Evolutionary conservation across 2,113 vertebrate genomes (phyloP).

Genomic region (Trachemys scripta): DNA sequence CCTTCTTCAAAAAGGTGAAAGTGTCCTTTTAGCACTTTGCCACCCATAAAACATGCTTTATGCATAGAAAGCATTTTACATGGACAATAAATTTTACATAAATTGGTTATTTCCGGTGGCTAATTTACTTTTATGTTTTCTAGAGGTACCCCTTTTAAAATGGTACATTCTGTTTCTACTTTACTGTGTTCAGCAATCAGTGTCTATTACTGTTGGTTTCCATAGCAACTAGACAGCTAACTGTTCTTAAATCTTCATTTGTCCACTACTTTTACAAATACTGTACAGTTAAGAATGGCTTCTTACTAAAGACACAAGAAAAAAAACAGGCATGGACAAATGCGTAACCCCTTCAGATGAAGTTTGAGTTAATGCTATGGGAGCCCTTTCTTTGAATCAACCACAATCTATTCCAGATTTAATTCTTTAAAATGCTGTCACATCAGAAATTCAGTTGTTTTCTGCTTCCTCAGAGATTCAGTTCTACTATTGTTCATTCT

Average conservation of each 20-base stretch:
- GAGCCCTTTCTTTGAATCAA: not conserved
- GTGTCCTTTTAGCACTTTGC: slow-evolving; percentile 36
- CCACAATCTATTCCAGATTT: not conserved
- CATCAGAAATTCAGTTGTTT: not conserved
- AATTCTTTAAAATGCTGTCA: not conserved
- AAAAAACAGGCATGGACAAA: slow-evolving; percentile 36
- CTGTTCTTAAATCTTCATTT: slow-evolving; percentile 81
- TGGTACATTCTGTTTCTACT: slow-evolving; percentile 77
- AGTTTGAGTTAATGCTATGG: not conserved
- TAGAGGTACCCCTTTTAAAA: slow-evolving; percentile 71
- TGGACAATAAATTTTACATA: slow-evolving; percentile 48
- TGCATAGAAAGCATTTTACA: slow-evolving; percentile 45
- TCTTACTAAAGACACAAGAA: slow-evolving; percentile 22
- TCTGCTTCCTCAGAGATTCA: not conserved
- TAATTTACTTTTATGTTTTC: slow-evolving; percentile 75
- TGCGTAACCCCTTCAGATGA: slow-evolving; percentile 14
- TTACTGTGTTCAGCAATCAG: slow-evolving; percentile 81
- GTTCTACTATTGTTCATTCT: not conserved
- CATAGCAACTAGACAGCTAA: slow-evolving; percentile 78
- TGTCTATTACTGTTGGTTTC: slow-evolving; percentile 80
- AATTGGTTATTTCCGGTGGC: slow-evolving; percentile 43
- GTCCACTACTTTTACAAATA: slow-evolving; percentile 80
- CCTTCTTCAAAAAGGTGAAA: not conserved
- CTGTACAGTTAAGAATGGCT: slow-evolving; percentile 50
- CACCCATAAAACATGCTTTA: slow-evolving; percentile 50